Base-by-base conservation (phyloP, 2,888 invertebrate species). In the Tanytarsus gracilentus region DNA sequence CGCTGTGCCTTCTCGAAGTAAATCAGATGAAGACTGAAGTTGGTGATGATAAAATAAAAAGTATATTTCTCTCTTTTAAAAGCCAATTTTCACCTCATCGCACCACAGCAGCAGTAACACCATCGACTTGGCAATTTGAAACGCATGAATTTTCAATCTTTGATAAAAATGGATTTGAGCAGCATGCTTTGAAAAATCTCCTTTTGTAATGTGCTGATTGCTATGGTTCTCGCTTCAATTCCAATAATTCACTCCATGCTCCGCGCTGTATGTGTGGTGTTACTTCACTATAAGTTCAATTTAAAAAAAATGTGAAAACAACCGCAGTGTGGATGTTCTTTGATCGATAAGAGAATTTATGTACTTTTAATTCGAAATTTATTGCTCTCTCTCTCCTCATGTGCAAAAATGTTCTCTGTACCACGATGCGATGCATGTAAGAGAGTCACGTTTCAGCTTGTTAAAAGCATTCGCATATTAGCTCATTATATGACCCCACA, bases 281-380 rank as follows among this genome's bases (percentile, higher is more conserved):
- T n/a, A n/a, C n/a, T n/a, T n/a, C n/a, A n/a, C n/a, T n/a, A n/a
- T n/a, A 8, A 30, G 9, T 9, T 30, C 30, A 11, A 30, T 6
- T 30, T 30, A 11, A 30, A 30, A 44, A 44, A 44, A 49, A 49
- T 49, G 49, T 49, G 44, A 44, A 44, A 49, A 49, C 49, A 49
- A 49, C 49, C 36, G 36, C 36, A n/a, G 26, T 25, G 8, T 30
- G 16, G 39, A 14, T 25, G 11, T 11, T 23, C 18, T 58, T 58
- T 58, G 58, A 58, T 58, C 58, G 58, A 58, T 58, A 58, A 58
- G 58, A 48, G 48, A 58, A 55, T 55, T 55, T 55, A 55, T 55
- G 40, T 40, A 55, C 39, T 39, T 55, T 55, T 55, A 55, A 55
- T 55, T 55, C 55, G 55, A 26, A 55, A 58, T 48, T 58, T 58